Evolutionary conservation across 2,797 vertebrate species (phyloP).

Genomic region (Cossypha polioptera): DNA sequence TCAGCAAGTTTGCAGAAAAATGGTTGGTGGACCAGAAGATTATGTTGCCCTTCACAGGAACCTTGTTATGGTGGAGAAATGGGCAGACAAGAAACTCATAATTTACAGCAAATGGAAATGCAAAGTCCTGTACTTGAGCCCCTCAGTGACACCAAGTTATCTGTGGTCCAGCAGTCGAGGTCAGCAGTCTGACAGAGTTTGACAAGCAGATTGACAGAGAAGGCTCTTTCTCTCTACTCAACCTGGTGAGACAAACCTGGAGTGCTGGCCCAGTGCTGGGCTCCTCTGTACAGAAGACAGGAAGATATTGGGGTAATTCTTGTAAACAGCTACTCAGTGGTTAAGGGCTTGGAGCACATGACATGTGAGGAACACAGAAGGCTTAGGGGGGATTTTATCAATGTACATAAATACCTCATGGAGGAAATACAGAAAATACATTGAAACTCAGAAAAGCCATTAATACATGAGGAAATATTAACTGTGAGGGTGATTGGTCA

Average conservation of each 20-base stretch:
- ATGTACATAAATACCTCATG: not conserved
- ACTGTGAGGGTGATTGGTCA: not conserved
- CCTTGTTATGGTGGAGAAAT: not conserved
- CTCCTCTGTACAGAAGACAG: not conserved
- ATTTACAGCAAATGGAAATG: not conserved
- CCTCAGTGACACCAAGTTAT: accelerated
- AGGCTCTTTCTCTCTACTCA: not conserved
- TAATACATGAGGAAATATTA: not conserved
- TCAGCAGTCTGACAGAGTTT: not conserved
- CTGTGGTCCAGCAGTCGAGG: not conserved
- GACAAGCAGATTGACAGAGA: not conserved
- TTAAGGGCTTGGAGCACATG: not conserved
- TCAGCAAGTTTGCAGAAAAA: not conserved
- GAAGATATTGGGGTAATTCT: not conserved
- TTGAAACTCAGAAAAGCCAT: not conserved
- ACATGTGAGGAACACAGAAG: not conserved
- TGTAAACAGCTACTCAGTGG: not conserved
- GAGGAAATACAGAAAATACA: not conserved
- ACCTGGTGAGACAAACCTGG: not conserved
- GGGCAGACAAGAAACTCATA: not conserved
- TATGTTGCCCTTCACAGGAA: not conserved
- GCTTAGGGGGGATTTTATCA: not conserved
- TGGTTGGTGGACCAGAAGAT: not conserved
- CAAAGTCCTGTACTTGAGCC: not conserved
- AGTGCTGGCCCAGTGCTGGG: not conserved